Base-by-base conservation (phyloP, 2,888 invertebrate genomes). In the Caenorhabditis imperialis region DNA sequence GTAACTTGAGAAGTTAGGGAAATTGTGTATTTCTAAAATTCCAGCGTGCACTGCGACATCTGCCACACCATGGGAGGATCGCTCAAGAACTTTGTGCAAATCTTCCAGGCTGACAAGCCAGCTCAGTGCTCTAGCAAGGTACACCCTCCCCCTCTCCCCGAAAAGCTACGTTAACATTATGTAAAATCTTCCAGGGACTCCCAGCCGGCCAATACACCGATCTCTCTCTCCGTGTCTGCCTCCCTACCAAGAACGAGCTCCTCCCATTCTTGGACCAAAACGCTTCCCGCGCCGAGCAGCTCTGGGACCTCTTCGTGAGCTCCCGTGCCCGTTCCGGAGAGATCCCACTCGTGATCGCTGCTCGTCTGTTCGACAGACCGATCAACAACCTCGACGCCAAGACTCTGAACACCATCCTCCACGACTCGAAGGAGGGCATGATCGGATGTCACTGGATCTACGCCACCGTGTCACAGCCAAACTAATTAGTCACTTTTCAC, bases 391-490 rank as follows among this genome's bases (percentile, higher is more conserved):
- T 87, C 23, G 76, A 75, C 47, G 75, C 79, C 33, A 80, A 84
- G 63, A 75, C 85, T 47, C 62, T 87, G 51, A 86, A 87, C 77
- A 84, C 85, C n/a, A 78, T 84, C 18, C 73, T 87, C 18, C 86
- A 87, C 65, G 85, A 83, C 35, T 71, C 81, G 7, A 87, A 85
- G 60, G 72, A 79, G 51, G 87, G 86, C 42, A 84, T 87, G 85
- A 82, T 87, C 51, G 87, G 86, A 51, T 86, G 86, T 47, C 86
- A 86, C 63, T 86, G 86, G 86, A 84, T 86, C 74, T 85, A 85
- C 65, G 85, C 84, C 23, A 85, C 85, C 16, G 81, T 85, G 18
- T 83, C 84, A 7, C 85, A 85, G 62, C 73, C 72, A 58, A 62
- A 72, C 54, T 72, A 73, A 73, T 30, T 33, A 40, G n/a, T 1